These are phyloP conservation scores for Prionace glauca DNA, from an alignment of 2,797 vertebrate species.

Conservation along the genomic window DNA sequence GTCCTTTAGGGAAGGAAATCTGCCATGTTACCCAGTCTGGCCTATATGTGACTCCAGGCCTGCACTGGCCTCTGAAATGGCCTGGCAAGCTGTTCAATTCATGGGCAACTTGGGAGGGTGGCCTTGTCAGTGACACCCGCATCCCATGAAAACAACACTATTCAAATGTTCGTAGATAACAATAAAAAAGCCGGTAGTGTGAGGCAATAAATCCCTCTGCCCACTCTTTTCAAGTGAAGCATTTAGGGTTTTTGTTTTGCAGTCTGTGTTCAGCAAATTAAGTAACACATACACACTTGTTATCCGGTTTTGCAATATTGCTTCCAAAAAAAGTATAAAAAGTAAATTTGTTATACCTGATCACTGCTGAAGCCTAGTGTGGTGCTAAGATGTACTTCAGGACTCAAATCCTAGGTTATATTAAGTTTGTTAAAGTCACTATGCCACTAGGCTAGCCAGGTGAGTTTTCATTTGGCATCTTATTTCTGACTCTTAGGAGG, in stretches of 20 bases:
- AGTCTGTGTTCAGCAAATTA: neutral
- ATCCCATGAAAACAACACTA: neutral
- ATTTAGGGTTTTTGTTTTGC: neutral
- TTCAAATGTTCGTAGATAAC: neutral
- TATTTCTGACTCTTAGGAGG: neutral
- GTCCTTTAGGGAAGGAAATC: too few relatives aligned
- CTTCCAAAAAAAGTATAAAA: neutral
- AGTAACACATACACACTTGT: neutral
- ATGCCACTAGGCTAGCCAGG: neutral
- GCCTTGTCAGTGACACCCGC: too few relatives aligned
- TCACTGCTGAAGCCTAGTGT: neutral
- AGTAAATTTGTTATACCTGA: neutral
- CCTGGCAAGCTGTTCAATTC: too few relatives aligned
- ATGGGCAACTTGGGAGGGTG: too few relatives aligned
- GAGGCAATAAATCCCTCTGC: neutral
- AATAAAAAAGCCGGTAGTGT: neutral
- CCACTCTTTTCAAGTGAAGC: neutral
- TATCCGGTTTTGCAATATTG: neutral
- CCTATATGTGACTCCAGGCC: too few relatives aligned
- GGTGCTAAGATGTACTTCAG: neutral
- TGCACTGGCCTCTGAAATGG: too few relatives aligned
- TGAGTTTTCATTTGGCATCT: neutral
- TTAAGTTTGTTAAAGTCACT: neutral
- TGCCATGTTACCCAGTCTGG: too few relatives aligned
- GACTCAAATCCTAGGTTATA: neutral